Conservation (phyloP, 2,888 invertebrate genomes). For the Sinotaia quadrata region DNA sequence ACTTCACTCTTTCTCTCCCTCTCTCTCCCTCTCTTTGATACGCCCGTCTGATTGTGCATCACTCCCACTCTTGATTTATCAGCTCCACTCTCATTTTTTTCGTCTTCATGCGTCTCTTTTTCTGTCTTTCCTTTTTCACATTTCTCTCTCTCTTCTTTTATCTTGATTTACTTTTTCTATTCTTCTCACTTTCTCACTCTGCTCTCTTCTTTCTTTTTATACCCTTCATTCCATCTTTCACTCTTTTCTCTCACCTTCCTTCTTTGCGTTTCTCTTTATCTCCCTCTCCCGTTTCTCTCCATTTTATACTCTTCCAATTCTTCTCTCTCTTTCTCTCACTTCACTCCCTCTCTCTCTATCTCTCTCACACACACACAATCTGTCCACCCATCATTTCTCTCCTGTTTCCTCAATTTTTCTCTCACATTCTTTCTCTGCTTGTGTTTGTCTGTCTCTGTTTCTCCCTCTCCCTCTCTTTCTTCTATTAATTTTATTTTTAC, state of each 20-base stretch:
- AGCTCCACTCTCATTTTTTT: neutral
- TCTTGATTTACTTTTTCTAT: too few species aligned
- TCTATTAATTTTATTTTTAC: too few species aligned
- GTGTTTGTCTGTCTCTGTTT: too few species aligned
- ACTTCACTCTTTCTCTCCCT: constrained; percentile 23
- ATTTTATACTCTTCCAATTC: too few species aligned
- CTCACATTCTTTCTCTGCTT: too few species aligned
- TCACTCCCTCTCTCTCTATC: too few species aligned
- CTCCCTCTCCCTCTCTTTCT: too few species aligned
- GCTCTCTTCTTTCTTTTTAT: neutral
- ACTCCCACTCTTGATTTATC: neutral
- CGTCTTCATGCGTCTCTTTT: neutral
- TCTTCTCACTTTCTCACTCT: neutral
- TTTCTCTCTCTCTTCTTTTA: neutral
- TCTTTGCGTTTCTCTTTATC: constrained; percentile 5
- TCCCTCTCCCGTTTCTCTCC: too few species aligned
- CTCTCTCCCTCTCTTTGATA: constrained; percentile 24
- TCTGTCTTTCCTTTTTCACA: neutral
- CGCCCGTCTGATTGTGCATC: neutral
- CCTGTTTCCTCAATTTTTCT: too few species aligned
- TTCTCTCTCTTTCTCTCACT: too few species aligned
- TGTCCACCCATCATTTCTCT: too few species aligned
- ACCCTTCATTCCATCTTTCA: neutral
- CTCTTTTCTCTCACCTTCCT: constrained; percentile 1
- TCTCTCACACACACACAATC: too few species aligned